A percentile compares a stretch with the other conserved stretches of the same genome.
Conservation (phyloP, 2,888 invertebrate genomes). For the Gasteruption jaculator region DNA sequence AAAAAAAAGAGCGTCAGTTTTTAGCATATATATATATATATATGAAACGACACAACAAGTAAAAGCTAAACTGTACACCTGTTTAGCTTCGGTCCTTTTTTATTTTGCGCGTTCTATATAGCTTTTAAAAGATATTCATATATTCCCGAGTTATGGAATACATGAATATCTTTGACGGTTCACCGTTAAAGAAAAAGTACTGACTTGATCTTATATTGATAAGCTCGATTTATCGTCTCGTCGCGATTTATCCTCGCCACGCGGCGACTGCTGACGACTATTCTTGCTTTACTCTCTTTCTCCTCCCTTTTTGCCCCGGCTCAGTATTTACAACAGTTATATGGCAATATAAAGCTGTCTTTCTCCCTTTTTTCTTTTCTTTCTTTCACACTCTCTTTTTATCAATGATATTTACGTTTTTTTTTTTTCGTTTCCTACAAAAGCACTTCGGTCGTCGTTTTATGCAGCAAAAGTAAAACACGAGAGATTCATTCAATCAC, state of each 20-base stretch:
- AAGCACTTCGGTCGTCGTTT: background rate
- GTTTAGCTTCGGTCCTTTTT: too few relatives aligned
- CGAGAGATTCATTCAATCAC: too few relatives aligned
- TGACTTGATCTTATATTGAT: constrained; percentile 32
- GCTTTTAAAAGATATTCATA: too few relatives aligned
- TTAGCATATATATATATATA: too few relatives aligned
- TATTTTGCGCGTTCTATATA: too few relatives aligned
- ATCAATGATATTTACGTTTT: background rate
- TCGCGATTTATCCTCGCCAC: constrained; percentile 28
- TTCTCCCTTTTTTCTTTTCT: constrained; percentile 13
- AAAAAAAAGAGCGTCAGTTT: too few relatives aligned
- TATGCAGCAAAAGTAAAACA: too few relatives aligned
- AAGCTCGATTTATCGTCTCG: constrained; percentile 29
- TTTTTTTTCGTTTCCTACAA: background rate
- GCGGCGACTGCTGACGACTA: background rate
- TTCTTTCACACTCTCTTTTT: constrained; percentile 9
- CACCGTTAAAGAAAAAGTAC: too few relatives aligned
- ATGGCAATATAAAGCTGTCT: constrained; percentile 19
- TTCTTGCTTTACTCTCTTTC: background rate
- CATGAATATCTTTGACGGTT: constrained; percentile 28
- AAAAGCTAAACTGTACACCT: too few relatives aligned
- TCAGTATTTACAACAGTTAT: background rate
- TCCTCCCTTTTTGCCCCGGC: background rate
- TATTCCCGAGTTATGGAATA: constrained; percentile 33
- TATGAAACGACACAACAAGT: too few relatives aligned